Evolutionary conservation across 2,113 vertebrate species (phyloP).

Genomic region (Mormyrus iriodes): DNA sequence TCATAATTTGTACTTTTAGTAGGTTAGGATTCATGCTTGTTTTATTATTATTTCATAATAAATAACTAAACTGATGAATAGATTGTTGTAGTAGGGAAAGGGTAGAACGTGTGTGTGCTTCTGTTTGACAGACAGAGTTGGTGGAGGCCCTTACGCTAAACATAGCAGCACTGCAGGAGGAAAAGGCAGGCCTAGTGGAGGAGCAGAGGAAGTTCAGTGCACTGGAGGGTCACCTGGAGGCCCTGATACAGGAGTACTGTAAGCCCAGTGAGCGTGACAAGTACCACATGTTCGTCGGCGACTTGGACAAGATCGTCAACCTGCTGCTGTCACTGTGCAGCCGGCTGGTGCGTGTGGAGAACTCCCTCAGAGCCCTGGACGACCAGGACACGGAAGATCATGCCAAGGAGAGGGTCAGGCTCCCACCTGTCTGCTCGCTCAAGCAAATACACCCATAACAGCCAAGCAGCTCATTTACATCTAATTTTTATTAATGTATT

Average conservation of each 20-base stretch:
- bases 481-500: background rate
- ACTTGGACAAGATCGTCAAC: constrained; percentile 90
- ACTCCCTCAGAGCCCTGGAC: constrained; percentile 64
- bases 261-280: constrained; percentile 89
- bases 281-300: constrained; percentile 90
- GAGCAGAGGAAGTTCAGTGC: constrained; percentile 72
- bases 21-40: background rate
- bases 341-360: constrained; percentile 81
- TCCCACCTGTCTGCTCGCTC: background rate
- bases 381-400: constrained; percentile 48
- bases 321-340: constrained; percentile 89
- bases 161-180: constrained; percentile 67
- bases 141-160: constrained; percentile 73
- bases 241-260: constrained; percentile 70
- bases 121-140: constrained; percentile 69
- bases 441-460: background rate
- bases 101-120: background rate
- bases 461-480: background rate
- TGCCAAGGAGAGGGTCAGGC: constrained; percentile 74
- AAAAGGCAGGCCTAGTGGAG: constrained; percentile 69
- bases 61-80: background rate
- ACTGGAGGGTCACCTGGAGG: constrained; percentile 70
- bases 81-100: background rate
- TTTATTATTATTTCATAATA: background rate
- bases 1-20: background rate